phyloP scores from a whole-genome alignment of 2,113 vertebrate species.

The Anarrhichthys ocellatus region DNA sequence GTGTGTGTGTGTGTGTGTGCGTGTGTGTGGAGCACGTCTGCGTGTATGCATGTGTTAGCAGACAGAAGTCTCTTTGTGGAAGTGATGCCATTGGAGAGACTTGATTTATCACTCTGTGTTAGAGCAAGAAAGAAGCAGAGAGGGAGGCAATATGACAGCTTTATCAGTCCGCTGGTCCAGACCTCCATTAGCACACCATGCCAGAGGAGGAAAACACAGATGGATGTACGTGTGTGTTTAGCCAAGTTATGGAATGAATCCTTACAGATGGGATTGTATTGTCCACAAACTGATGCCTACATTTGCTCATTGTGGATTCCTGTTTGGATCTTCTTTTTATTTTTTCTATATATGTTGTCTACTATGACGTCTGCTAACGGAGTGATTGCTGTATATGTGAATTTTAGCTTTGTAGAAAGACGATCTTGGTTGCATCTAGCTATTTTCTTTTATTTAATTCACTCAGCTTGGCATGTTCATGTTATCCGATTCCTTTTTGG shows the following conservation, averaged over 20 bases:
- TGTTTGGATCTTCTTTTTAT: background rate
- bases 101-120: slow-evolving; percentile 60
- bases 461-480: background rate
- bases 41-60: slow-evolving; percentile 26
- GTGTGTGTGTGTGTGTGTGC: background rate
- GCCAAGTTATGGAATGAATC: slow-evolving; percentile 7
- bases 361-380: background rate
- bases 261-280: slow-evolving; percentile 2
- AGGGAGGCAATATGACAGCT: slow-evolving; percentile 45
- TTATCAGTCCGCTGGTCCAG: slow-evolving; percentile 62
- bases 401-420: background rate
- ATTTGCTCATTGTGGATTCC: slow-evolving; percentile 8
- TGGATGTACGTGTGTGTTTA: slow-evolving; percentile 5
- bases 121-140: slow-evolving; percentile 35
- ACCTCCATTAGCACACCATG: slow-evolving; percentile 49
- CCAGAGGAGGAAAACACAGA: slow-evolving; percentile 50
- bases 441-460: background rate
- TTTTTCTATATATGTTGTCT: background rate
- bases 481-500: background rate
- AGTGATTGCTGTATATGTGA: background rate
- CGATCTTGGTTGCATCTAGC: background rate
- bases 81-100: slow-evolving; percentile 48
- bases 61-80: slow-evolving; percentile 49
- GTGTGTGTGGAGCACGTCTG: background rate
- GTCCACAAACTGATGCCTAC: slow-evolving; percentile 4